Conservation (phyloP, 2,888 invertebrate genomes). For the Notocelia uddmanniana region DNA sequence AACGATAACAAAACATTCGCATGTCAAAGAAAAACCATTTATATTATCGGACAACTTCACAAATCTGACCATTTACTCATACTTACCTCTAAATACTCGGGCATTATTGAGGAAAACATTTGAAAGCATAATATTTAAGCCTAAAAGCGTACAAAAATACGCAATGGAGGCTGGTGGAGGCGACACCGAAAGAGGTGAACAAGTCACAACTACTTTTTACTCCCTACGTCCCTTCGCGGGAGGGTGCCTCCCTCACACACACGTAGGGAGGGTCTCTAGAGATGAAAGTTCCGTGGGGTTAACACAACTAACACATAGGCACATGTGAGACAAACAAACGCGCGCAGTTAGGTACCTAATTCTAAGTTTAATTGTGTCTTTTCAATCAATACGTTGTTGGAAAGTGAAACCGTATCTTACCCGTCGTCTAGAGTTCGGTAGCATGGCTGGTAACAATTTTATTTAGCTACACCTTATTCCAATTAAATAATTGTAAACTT, state of each 20-base stretch:
- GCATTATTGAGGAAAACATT: slow-evolving; percentile 42
- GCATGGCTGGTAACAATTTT: background rate
- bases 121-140: slow-evolving; percentile 45
- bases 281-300: slow-evolving; percentile 85
- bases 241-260: slow-evolving; percentile 69
- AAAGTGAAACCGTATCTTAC: slow-evolving; percentile 50
- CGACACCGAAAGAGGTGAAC: slow-evolving; percentile 85
- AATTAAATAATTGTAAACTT: background rate
- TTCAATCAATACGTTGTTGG: slow-evolving; percentile 82
- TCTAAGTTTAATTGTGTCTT: slow-evolving; percentile 85
- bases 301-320: slow-evolving; percentile 76
- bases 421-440: slow-evolving; percentile 1
- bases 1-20: slow-evolving; percentile 6
- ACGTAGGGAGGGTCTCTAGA: slow-evolving; percentile 73
- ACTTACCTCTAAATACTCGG: slow-evolving; percentile 25
- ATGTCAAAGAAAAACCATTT: background rate
- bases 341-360: slow-evolving; percentile 81
- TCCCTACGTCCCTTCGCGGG: slow-evolving; percentile 74
- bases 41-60: background rate
- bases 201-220: slow-evolving; percentile 85
- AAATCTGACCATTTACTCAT: slow-evolving; percentile 26
- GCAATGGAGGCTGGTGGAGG: slow-evolving; percentile 72
- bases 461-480: background rate
- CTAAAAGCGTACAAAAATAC: slow-evolving; percentile 57
- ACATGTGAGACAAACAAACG: slow-evolving; percentile 79